A percentile compares a stretch with the other conserved stretches of the same genome.
Evolutionary conservation across 2,888 invertebrate species (phyloP).

Genomic region (Gandaritis pyraliata): DNA sequence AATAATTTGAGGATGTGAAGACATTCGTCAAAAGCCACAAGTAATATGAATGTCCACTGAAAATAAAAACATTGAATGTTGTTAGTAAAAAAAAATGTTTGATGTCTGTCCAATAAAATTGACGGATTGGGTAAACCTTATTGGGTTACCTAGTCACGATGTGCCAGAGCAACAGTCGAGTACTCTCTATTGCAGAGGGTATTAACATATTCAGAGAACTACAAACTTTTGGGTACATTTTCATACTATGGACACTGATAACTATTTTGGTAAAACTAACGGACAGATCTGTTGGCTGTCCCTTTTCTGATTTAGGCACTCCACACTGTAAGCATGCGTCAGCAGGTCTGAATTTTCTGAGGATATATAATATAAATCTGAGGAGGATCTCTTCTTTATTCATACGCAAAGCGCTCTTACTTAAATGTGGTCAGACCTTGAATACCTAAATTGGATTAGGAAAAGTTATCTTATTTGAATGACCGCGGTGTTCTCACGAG

Average conservation of each 20-base stretch:
- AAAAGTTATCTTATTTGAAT: conserved; percentile 29
- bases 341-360: background rate
- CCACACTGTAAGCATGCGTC: background rate
- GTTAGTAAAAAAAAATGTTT: too few species aligned
- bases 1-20: too few species aligned
- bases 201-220: conserved; percentile 49
- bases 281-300: conserved; percentile 23
- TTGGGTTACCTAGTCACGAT: background rate
- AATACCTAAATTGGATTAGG: conserved; percentile 21
- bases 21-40: too few species aligned
- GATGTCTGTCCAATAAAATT: too few species aligned
- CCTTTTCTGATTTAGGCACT: conserved; percentile 26
- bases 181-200: conserved; percentile 37
- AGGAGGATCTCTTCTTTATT: too few species aligned
- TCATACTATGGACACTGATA: conserved; percentile 28
- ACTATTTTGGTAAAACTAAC: conserved; percentile 32
- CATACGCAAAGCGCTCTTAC: too few species aligned
- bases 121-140: too few species aligned
- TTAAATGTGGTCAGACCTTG: background rate
- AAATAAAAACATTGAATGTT: too few species aligned
- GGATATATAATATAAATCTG: too few species aligned
- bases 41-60: too few species aligned
- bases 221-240: conserved; percentile 39
- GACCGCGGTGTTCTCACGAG: conserved; percentile 16
- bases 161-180: conserved; percentile 7